phyloP scores from a whole-genome alignment of 2,113 vertebrate genomes.

The Gnathonemus longibarbis region DNA sequence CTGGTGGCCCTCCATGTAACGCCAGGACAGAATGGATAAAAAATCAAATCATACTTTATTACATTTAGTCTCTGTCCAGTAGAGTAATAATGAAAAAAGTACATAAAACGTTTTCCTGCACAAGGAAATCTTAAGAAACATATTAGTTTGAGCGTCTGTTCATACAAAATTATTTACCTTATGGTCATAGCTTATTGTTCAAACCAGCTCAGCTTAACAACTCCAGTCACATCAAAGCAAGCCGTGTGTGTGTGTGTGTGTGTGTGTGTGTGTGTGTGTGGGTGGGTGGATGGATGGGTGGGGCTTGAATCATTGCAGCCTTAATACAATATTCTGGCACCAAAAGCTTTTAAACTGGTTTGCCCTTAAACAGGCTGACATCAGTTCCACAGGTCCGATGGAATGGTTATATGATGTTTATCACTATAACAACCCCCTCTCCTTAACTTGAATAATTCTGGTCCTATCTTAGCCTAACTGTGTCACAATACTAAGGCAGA shows the following conservation, averaged over 20 bases:
- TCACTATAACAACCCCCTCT: background rate
- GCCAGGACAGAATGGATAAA: background rate
- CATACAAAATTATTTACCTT: background rate
- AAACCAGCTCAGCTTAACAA: slow-evolving; percentile 51
- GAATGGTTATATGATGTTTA: background rate
- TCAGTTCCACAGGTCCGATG: background rate
- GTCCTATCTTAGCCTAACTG: background rate
- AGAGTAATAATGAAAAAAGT: background rate
- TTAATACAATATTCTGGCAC: slow-evolving; percentile 35
- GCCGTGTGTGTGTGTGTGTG: background rate
- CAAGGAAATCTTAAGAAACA: background rate
- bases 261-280: background rate
- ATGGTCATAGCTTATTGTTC: slow-evolving; percentile 17
- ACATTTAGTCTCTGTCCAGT: background rate
- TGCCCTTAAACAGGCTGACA: slow-evolving; percentile 36
- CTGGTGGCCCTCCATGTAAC: background rate
- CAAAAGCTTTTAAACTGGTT: slow-evolving; percentile 57
- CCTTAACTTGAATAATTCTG: background rate
- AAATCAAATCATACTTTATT: background rate
- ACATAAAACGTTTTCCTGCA: background rate
- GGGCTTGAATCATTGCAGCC: slow-evolving; percentile 22
- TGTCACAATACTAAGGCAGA: slow-evolving; percentile 1
- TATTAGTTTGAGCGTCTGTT: background rate
- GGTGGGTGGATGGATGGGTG: background rate
- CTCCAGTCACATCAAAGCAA: slow-evolving; percentile 33